Percentiles rank a stretch among this genome's conserved stretches.
phyloP scores from a whole-genome alignment of 2,797 vertebrate species.

The Schizopygopsis pylzovi region DNA sequence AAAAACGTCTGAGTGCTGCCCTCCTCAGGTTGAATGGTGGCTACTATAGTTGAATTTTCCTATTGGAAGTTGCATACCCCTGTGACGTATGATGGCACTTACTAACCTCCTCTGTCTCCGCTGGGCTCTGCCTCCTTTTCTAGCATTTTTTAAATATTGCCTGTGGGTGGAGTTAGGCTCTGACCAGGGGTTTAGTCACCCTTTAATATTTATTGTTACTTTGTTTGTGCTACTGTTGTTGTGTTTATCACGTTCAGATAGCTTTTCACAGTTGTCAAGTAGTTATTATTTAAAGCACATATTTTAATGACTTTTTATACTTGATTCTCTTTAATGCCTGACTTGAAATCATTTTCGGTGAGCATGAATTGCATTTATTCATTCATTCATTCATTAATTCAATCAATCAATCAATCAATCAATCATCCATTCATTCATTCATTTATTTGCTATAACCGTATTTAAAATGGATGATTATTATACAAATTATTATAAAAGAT shows the following conservation, averaged over 20 bases:
- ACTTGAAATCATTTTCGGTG: background rate
- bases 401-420: no score
- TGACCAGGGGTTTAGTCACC: no score
- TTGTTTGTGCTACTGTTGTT: background rate
- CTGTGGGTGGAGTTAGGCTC: no score
- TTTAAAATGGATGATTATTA: background rate
- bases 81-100: no score
- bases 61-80: no score
- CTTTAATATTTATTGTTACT: background rate
- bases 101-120: no score
- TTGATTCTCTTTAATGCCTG: background rate
- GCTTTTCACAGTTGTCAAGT: background rate
- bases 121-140: no score
- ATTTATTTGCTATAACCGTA: background rate
- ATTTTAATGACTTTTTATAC: background rate
- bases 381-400: background rate
- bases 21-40: no score
- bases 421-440: background rate
- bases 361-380: background rate
- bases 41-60: no score
- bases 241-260: background rate
- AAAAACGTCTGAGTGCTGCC: no score
- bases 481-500: background rate
- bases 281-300: background rate
- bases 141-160: no score